These are phyloP conservation scores for Orchesellides sinensis DNA, from an alignment of 2,888 invertebrate species.

Conservation along the genomic window DNA sequence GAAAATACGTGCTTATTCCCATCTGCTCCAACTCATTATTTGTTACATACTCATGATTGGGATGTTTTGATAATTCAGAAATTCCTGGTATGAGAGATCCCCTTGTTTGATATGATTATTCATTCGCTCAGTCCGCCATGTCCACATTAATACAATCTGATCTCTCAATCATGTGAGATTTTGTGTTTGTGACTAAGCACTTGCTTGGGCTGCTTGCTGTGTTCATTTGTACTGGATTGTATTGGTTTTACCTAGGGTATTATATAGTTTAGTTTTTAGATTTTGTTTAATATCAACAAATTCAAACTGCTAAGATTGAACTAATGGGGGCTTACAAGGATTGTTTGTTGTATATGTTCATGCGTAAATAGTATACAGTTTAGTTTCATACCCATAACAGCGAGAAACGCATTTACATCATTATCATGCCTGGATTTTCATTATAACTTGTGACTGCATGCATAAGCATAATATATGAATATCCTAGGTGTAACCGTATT, in stretches of 20 bases:
- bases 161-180: conserved; percentile 39
- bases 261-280: conserved; percentile 53
- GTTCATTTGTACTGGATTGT: background rate
- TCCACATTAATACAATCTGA: conserved; percentile 49
- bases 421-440: no score
- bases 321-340: conserved; percentile 9
- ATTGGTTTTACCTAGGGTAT: conserved; percentile 1
- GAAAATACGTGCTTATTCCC: conserved; percentile 14
- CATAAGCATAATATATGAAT: background rate
- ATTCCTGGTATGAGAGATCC: conserved; percentile 55
- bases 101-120: conserved; percentile 52
- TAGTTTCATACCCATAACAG: background rate
- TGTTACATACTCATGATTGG: conserved; percentile 1
- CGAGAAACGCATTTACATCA: background rate
- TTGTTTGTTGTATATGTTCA: conserved; percentile 8
- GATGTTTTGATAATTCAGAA: conserved; percentile 57
- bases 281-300: conserved; percentile 39
- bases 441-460: no score
- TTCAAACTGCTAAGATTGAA: background rate
- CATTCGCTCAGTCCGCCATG: conserved; percentile 25
- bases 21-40: conserved; percentile 20
- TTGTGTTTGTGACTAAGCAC: background rate
- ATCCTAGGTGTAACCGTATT: background rate
- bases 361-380: background rate
- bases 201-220: background rate